A percentile compares a stretch with the other conserved stretches of the same genome.
These are phyloP conservation scores for Temnopleurus reevesii DNA, from an alignment of 53 echinoderm and acorn worm species.

Conservation along the genomic window DNA sequence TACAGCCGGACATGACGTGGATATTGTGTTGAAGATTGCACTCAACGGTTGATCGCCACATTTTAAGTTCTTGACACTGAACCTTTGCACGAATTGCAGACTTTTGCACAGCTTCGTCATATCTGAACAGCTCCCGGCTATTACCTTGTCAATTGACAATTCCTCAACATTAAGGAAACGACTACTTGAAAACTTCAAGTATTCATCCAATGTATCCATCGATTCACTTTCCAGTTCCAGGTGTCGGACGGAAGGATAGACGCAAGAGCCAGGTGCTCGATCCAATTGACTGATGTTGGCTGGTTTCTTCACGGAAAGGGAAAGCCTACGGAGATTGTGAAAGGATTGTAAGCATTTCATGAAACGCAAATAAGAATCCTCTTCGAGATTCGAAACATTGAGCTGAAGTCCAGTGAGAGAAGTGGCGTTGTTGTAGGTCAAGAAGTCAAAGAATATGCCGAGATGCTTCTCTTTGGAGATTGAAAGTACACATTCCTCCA, in stretches of 20 bases:
- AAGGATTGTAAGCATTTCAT: background rate
- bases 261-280: background rate
- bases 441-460: conserved; percentile 27
- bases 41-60: background rate
- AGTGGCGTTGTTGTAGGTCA: conserved; percentile 4
- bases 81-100: background rate
- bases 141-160: background rate
- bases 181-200: background rate
- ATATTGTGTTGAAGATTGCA: background rate
- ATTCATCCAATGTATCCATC: background rate
- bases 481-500: background rate
- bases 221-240: background rate
- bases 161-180: conserved; percentile 25
- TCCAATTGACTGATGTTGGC: background rate
- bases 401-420: conserved; percentile 34
- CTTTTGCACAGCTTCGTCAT: background rate
- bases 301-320: background rate
- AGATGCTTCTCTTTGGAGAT: conserved; percentile 6
- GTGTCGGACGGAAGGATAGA: background rate
- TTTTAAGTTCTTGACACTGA: background rate
- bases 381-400: conserved; percentile 13
- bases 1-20: background rate
- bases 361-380: background rate
- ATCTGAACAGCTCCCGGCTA: background rate
- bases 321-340: background rate